Evolutionary conservation across 1,140 invertebrate species (phyloP).

Genomic region (Sarcophaga peregrina): DNA sequence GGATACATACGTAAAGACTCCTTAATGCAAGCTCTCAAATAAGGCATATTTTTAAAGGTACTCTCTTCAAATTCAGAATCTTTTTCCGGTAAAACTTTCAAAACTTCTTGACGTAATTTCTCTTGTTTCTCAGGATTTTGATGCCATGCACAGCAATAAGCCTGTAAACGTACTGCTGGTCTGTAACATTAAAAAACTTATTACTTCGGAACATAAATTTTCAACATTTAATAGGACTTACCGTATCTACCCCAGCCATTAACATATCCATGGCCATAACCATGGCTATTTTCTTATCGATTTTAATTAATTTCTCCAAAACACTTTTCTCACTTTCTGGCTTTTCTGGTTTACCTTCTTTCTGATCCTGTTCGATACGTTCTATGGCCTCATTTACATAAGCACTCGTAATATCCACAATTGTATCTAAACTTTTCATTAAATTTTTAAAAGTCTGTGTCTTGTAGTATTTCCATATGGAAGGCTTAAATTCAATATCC

Average conservation of each 20-base stretch:
- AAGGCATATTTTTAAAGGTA: conserved; percentile 70
- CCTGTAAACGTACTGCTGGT: conserved; percentile 51
- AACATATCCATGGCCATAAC: conserved; percentile 65
- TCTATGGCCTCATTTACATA: conserved; percentile 57
- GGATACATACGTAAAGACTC: conserved; percentile 72
- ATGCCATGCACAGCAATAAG: conserved; percentile 68
- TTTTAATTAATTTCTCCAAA: conserved; percentile 65
- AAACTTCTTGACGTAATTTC: conserved; percentile 75
- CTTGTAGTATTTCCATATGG: conserved; percentile 72
- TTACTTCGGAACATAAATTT: background rate
- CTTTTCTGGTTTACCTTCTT: conserved; percentile 41
- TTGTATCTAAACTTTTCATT: conserved; percentile 66
- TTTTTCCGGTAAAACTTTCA: conserved; percentile 66
- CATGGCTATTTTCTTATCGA: conserved; percentile 66
- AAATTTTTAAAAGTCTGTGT: conserved; percentile 71
- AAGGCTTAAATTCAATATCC: conserved; percentile 72
- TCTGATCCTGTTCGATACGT: conserved; percentile 50
- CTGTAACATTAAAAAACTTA: conserved; percentile 43
- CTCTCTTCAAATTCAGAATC: conserved; percentile 69
- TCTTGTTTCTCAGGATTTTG: conserved; percentile 76
- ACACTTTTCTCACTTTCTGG: conserved; percentile 52
- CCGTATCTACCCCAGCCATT: conserved; percentile 62
- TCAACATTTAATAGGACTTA: conserved; percentile 50
- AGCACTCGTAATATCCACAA: conserved; percentile 51
- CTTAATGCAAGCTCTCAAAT: conserved; percentile 75